These are phyloP conservation scores for Mungos mungo DNA, from an alignment of 2,113 vertebrate species.

Conservation along the genomic window DNA sequence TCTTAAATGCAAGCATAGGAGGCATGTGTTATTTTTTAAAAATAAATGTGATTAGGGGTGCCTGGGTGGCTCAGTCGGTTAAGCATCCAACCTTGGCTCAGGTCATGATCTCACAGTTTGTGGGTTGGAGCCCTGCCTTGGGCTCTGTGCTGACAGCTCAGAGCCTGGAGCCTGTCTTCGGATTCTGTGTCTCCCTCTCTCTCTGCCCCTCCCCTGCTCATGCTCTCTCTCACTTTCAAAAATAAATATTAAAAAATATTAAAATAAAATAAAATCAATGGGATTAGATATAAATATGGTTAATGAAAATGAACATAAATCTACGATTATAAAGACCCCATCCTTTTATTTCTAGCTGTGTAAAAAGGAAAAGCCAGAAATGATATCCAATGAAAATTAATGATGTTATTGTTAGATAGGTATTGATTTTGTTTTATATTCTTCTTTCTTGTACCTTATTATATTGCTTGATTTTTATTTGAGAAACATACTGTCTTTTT, in stretches of 20 bases:
- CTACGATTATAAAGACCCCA: neutral
- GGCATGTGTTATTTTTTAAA: neutral
- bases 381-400: neutral
- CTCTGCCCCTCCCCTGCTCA: too few relatives aligned
- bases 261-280: neutral
- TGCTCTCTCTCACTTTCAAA: too few relatives aligned
- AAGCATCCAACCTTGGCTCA: too few relatives aligned
- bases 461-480: conserved; percentile 9
- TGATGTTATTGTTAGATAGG: neutral
- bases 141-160: too few relatives aligned
- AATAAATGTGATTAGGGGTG: neutral
- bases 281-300: neutral
- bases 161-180: too few relatives aligned
- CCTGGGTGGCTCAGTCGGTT: too few relatives aligned
- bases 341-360: neutral
- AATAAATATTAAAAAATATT: too few relatives aligned
- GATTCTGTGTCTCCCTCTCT: too few relatives aligned
- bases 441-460: neutral
- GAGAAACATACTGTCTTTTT: neutral
- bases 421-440: neutral
- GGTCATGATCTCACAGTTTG: too few relatives aligned
- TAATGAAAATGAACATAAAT: neutral
- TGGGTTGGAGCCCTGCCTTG: too few relatives aligned
- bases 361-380: neutral
- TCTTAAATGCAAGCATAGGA: conserved; percentile 2